Evolutionary conservation across 2,888 invertebrate genomes (phyloP), one percentile per base, ranked within the genome.

Genomic region (Meiosimyza platycephala): DNA sequence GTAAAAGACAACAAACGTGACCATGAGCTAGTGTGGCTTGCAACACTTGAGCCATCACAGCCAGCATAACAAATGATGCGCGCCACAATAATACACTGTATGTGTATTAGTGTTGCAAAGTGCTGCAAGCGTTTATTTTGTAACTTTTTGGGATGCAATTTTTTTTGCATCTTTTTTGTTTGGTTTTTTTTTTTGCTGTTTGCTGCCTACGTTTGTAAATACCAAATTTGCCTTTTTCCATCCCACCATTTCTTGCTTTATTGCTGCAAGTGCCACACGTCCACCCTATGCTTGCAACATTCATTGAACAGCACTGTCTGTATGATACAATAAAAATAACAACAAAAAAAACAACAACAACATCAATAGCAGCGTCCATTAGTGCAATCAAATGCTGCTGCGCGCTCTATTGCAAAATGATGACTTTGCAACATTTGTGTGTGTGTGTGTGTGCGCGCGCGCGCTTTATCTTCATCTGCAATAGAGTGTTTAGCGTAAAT

Each of bases 191-290:
- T 40, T 40, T 3, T 40, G 22, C 3, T 40, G 6, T 40, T 40
- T 7, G 40, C 40, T 40, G 40, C 40, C 40, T 40, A 18, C 57
- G 28, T 28, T 57, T 57, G 57, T 57, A 57, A 57, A 57, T 57
- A 18, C 28, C 57, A 57, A 57, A 57, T 57, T 22, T 57, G 22
- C 28, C 9, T n/a, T 13, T 12, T 15, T 28, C 18, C 18, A 1
- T 40, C 40, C 9, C 40, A 6, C 9, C 40, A 9, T 40, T 40
- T 40, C 9, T 40, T 40, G 40, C 40, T 6, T 28, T 15, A 3
- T 11, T 13, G 15, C 57, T 22, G 64, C 51, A 51, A 51, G 22
- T 64, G 64, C 64, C 51, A 64, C 64, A 64, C 51, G 64, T 22
- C 64, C 64, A 22, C 51, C 64, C 12, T 18, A 18, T 16, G 3